A percentile compares a stretch with the other conserved stretches of the same genome.
These are phyloP conservation scores for Pemphigus obesinymphae DNA, from an alignment of 1,140 invertebrate species.

Conservation along the genomic window DNA sequence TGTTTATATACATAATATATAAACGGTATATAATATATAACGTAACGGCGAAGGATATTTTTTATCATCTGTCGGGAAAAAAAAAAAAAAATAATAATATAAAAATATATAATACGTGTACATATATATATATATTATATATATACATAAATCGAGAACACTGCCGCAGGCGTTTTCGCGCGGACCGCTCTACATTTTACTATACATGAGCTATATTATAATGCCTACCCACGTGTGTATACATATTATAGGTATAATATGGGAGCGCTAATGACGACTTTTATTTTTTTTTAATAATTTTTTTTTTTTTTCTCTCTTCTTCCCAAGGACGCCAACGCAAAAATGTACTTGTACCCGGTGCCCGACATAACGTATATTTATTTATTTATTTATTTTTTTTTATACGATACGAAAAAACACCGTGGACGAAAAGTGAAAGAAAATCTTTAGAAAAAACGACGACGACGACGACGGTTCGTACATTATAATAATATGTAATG, in stretches of 20 bases:
- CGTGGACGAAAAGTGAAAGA: slow-evolving; percentile 30
- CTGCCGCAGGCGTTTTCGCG: background rate
- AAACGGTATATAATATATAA: no score
- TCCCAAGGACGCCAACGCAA: slow-evolving; percentile 33
- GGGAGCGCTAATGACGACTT: slow-evolving; percentile 22
- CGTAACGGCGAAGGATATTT: slow-evolving; percentile 9
- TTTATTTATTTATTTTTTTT: no score
- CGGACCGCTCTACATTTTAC: slow-evolving; percentile 13
- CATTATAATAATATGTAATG: no score
- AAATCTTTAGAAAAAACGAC: slow-evolving; percentile 13
- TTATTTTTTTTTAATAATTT: slow-evolving; percentile 32
- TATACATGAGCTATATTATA: slow-evolving; percentile 14
- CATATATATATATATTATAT: background rate
- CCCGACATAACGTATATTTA: background rate
- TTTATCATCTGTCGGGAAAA: no score
- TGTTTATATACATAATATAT: no score
- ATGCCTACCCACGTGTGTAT: slow-evolving; percentile 14
- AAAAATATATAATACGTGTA: background rate
- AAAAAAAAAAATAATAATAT: no score
- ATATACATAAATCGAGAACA: slow-evolving; percentile 21
- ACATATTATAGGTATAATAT: background rate
- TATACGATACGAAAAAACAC: background rate
- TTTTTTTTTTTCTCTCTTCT: no score
- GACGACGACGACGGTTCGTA: background rate
- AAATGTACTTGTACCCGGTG: slow-evolving; percentile 9